Base-by-base conservation (phyloP, 2,888 invertebrate genomes). In the Napeogenes sylphis region DNA sequence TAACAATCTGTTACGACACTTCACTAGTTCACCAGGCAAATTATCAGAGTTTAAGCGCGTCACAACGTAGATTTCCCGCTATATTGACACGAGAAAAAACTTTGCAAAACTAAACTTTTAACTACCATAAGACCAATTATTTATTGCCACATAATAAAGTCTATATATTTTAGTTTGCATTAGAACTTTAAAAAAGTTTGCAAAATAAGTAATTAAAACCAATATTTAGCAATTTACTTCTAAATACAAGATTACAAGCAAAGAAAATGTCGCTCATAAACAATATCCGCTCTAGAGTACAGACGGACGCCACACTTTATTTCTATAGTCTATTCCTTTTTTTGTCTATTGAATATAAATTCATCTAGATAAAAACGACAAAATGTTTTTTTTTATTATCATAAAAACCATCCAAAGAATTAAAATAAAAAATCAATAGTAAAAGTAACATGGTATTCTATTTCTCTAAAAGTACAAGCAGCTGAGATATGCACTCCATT, bases 31-130 rank as follows among this genome's bases (percentile, higher is more conserved):
- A 77, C 77, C 77, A 74, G 73, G 81, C 78, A 77, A 84, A 81
- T 80, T 83, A 82, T 76, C 78, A 80, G 78, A 79, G 80, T 77
- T 83, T 73, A 79, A 82, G 79, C 84, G 90, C 89, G 90, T 88
- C 90, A 85, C 87, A 80, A 77, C 77, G 81, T 75, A 80, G 84
- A 81, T 89, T 90, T 90, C 90, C 90, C 90, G 90, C 90, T 90
- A 81, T 89, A 86, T 78, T 81, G 80, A 73, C 74, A 64, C 70
- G 76, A 82, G 59, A 82, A 84, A 74, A 75, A 75, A 70, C 68
- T 64, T 68, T 58, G 62, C 63, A 66, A 68, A 68, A 65, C 56
- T 57, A 55, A 60, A 47, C 58, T 62, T 56, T 13, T 32, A 53
- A 45, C 42, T 61, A 62, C 46, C 38, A 30, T 14, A 42, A 45